These are phyloP conservation scores for Helleia helle DNA, from an alignment of 2,888 invertebrate genomes.

Conservation along the genomic window DNA sequence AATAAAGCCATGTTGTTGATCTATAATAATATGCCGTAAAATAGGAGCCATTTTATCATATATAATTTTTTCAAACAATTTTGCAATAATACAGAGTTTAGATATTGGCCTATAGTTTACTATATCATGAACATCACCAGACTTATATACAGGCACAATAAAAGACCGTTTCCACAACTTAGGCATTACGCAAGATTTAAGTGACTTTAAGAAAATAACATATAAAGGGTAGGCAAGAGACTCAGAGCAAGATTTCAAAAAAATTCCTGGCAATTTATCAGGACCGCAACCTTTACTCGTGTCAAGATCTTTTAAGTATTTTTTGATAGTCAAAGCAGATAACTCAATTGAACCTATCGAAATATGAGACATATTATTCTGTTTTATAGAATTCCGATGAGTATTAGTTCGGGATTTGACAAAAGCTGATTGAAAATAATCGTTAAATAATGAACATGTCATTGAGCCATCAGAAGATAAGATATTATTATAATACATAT, in stretches of 20 bases:
- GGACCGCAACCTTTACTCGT: constrained; percentile 11
- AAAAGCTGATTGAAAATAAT: constrained; percentile 8
- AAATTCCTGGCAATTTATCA: constrained; percentile 11
- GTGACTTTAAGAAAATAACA: constrained; percentile 11
- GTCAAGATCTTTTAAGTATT: constrained; percentile 7
- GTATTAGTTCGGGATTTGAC: neutral
- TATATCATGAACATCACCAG: constrained; percentile 8
- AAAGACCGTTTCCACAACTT: constrained; percentile 12
- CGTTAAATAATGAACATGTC: constrained; percentile 7
- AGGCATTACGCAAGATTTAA: constrained; percentile 10
- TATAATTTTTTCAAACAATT: constrained; percentile 4
- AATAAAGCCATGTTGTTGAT: neutral
- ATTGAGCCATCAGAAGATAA: neutral
- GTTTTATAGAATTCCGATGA: too few relatives aligned
- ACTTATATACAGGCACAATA: constrained; percentile 12
- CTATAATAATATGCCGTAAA: too few relatives aligned
- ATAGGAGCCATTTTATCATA: neutral
- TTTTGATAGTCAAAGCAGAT: neutral
- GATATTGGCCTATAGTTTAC: constrained; percentile 14
- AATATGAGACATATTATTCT: too few relatives aligned
- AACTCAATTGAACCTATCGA: too few relatives aligned
- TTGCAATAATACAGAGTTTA: constrained; percentile 6
- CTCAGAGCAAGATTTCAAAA: constrained; percentile 12
- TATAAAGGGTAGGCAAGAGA: constrained; percentile 10
- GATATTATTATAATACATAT: neutral